Evolutionary conservation across 2,888 invertebrate species (phyloP).

Genomic region (Amphipyra tragopoginis): DNA sequence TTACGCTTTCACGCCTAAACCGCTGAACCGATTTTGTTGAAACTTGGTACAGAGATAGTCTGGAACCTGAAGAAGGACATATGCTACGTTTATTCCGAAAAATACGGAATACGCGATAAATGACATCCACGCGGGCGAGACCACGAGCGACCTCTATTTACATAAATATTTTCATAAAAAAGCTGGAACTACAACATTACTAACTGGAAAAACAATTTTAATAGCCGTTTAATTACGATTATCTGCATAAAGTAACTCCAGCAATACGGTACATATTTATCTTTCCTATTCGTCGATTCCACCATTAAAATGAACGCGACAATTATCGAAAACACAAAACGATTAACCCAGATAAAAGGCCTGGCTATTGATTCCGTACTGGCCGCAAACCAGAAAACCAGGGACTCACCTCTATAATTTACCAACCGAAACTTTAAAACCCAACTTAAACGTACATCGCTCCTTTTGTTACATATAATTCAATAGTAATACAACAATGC

Average conservation of each 20-base stretch:
- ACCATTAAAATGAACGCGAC: constrained; percentile 68
- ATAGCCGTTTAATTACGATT: constrained; percentile 17
- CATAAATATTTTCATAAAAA: no score
- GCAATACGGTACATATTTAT: constrained; percentile 44
- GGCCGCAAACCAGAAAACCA: constrained; percentile 68
- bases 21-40: no score
- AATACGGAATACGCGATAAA: no score
- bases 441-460: constrained; percentile 34
- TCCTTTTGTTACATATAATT: constrained; percentile 8
- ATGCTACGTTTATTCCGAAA: no score
- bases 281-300: constrained; percentile 40
- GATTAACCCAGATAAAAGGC: constrained; percentile 73
- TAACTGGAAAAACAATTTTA: constrained; percentile 30
- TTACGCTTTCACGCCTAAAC: no score
- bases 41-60: no score
- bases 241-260: constrained; percentile 28
- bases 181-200: neutral
- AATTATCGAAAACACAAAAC: constrained; percentile 74
- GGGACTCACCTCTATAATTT: constrained; percentile 34
- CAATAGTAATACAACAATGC: neutral
- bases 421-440: constrained; percentile 27
- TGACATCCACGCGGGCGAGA: no score
- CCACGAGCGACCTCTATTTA: no score
- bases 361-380: constrained; percentile 64
- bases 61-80: no score